These are phyloP conservation scores for Drosophila recens DNA, from an alignment of 2,888 invertebrate genomes.

Conservation along the genomic window DNA sequence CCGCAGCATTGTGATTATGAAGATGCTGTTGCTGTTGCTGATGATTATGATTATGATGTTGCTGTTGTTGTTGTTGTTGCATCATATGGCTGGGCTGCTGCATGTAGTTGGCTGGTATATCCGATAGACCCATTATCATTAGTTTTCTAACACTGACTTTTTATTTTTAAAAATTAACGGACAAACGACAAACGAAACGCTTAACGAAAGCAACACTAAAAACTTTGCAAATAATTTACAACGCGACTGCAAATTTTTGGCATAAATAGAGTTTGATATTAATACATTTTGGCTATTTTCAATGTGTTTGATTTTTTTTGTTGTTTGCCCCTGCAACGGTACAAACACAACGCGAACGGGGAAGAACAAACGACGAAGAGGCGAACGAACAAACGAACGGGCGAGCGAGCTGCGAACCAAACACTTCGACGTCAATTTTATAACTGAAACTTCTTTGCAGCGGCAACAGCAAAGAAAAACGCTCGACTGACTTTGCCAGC, in stretches of 20 bases:
- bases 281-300: constrained; percentile 70
- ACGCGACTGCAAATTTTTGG: constrained; percentile 57
- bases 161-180: constrained; percentile 31
- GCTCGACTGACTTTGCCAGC: constrained; percentile 37
- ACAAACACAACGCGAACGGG: constrained; percentile 55
- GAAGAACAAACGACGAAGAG: constrained; percentile 38
- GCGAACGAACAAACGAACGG: constrained; percentile 44
- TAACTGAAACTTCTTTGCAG: constrained; percentile 72
- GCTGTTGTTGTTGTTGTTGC: constrained; percentile 53
- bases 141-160: constrained; percentile 23
- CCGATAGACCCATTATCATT: constrained; percentile 82
- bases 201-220: constrained; percentile 26
- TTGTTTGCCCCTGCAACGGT: constrained; percentile 50
- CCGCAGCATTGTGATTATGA: constrained; percentile 43
- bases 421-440: constrained; percentile 65
- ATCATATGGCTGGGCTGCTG: constrained; percentile 64
- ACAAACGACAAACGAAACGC: constrained; percentile 23
- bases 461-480: constrained; percentile 51
- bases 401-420: constrained; percentile 60
- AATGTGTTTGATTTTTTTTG: constrained; percentile 27
- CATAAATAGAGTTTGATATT: constrained; percentile 54
- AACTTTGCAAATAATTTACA: constrained; percentile 34
- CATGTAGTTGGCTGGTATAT: constrained; percentile 80
- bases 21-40: constrained; percentile 53
- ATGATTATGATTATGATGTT: constrained; percentile 48